Conservation (phyloP, 2,797 vertebrate genomes). For the Galaxias olidus region DNA sequence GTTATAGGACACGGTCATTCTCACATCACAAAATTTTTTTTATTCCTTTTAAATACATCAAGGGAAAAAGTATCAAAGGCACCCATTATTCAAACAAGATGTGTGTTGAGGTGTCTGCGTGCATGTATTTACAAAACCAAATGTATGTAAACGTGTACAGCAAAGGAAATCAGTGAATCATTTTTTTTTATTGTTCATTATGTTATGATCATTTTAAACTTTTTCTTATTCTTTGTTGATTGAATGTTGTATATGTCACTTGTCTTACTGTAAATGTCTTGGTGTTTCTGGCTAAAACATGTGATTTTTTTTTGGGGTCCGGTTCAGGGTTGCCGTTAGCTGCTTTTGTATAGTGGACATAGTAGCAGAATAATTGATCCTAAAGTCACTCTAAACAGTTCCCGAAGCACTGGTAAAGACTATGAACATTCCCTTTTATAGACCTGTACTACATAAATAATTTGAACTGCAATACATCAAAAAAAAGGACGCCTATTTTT, state of each 20-base stretch:
- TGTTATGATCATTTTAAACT: conserved; percentile 9
- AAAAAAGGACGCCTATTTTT: too few species aligned
- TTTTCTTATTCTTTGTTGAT: conserved; percentile 10
- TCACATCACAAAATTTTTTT: background rate
- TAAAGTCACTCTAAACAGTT: too few species aligned
- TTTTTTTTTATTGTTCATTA: background rate
- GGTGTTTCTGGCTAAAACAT: background rate
- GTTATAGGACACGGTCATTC: background rate
- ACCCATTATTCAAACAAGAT: conserved; percentile 12
- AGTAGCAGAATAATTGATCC: background rate
- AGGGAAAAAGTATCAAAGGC: conserved; percentile 1
- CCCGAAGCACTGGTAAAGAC: background rate
- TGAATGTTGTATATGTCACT: background rate
- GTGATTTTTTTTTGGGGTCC: background rate
- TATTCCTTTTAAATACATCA: conserved; percentile 4
- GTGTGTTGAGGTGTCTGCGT: background rate
- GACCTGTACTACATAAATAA: too few species aligned
- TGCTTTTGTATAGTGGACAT: background rate
- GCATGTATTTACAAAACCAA: background rate
- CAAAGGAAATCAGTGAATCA: too few species aligned
- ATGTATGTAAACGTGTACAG: too few species aligned
- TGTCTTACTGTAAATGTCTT: background rate
- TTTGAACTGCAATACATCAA: too few species aligned
- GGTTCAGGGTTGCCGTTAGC: background rate
- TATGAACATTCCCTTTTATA: background rate